Evolutionary conservation across 2,888 invertebrate species (phyloP).

Genomic region (Nymphalis c-album): DNA sequence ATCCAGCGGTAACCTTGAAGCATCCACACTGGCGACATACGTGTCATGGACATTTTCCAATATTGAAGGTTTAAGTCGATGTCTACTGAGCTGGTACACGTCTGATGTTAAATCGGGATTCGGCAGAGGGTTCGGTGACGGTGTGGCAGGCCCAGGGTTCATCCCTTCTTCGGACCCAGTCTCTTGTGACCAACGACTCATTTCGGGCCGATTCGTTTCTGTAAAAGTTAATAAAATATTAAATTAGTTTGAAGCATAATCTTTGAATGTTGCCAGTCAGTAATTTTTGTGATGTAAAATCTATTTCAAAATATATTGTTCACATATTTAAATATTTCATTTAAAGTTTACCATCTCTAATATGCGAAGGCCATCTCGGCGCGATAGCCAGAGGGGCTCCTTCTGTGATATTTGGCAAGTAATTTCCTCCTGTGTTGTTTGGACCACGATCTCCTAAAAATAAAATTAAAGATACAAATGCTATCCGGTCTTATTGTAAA

Average conservation of each 20-base stretch:
- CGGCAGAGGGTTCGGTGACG: slow-evolving; percentile 86
- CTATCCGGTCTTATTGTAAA: too few relatives aligned
- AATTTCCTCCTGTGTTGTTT: slow-evolving; percentile 60
- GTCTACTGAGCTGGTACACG: slow-evolving; percentile 76
- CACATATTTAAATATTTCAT: too few relatives aligned
- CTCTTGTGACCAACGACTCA: slow-evolving; percentile 88
- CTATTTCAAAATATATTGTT: too few relatives aligned
- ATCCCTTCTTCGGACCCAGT: slow-evolving; percentile 87
- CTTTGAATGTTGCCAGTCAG: not conserved
- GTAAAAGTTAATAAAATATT: not conserved
- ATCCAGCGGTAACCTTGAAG: slow-evolving; percentile 66
- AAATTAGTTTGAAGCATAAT: not conserved
- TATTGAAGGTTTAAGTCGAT: slow-evolving; percentile 80
- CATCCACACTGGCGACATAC: slow-evolving; percentile 75
- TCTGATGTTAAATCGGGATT: slow-evolving; percentile 88
- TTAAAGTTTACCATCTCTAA: slow-evolving; percentile 57
- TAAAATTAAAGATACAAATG: too few relatives aligned
- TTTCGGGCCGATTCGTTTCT: slow-evolving; percentile 60
- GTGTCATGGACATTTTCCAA: slow-evolving; percentile 82
- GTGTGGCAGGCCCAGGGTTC: slow-evolving; percentile 55
- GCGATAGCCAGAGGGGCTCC: slow-evolving; percentile 67
- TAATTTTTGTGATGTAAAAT: too few relatives aligned
- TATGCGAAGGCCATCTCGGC: slow-evolving; percentile 70
- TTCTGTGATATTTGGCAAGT: slow-evolving; percentile 75
- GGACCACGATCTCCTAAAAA: slow-evolving; percentile 59